These are phyloP conservation scores for Cynopterus sphinx DNA, from an alignment of 2,797 vertebrate species.

Conservation along the genomic window DNA sequence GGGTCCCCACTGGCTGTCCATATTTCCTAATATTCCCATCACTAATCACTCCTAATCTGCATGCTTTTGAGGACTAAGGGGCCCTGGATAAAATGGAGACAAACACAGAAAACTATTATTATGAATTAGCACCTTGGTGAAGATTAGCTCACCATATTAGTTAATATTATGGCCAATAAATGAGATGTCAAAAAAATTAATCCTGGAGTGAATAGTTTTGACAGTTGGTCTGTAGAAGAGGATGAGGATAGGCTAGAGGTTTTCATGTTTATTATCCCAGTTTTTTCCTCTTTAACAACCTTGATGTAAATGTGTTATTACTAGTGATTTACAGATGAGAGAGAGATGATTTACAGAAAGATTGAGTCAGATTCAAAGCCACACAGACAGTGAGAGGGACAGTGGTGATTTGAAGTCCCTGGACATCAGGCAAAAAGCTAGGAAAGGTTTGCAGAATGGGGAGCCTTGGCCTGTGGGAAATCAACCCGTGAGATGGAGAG, in stretches of 20 bases:
- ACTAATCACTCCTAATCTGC: neutral
- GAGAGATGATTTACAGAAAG: neutral
- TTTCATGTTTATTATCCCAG: neutral
- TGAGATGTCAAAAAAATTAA: neutral
- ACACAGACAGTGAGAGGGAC: neutral
- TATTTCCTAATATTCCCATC: neutral
- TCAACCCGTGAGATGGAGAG: neutral
- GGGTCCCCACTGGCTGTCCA: neutral
- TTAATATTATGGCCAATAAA: constrained; percentile 11
- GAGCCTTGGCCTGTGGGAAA: neutral
- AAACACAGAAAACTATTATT: constrained; percentile 31
- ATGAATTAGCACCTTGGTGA: constrained; percentile 35
- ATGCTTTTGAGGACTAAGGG: neutral
- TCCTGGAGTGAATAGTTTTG: neutral
- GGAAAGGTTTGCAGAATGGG: neutral
- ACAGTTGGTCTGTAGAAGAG: neutral
- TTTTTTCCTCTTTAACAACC: constrained; percentile 2
- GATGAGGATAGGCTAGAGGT: neutral
- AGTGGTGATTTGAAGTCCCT: neutral
- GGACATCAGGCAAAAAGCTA: neutral
- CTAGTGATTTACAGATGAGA: neutral
- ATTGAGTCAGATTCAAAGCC: neutral
- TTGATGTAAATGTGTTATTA: neutral
- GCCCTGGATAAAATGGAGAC: neutral
- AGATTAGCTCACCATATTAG: constrained; percentile 17